These are phyloP conservation scores for Euwallacea similis DNA, from an alignment of 1,140 invertebrate genomes.

Conservation along the genomic window DNA sequence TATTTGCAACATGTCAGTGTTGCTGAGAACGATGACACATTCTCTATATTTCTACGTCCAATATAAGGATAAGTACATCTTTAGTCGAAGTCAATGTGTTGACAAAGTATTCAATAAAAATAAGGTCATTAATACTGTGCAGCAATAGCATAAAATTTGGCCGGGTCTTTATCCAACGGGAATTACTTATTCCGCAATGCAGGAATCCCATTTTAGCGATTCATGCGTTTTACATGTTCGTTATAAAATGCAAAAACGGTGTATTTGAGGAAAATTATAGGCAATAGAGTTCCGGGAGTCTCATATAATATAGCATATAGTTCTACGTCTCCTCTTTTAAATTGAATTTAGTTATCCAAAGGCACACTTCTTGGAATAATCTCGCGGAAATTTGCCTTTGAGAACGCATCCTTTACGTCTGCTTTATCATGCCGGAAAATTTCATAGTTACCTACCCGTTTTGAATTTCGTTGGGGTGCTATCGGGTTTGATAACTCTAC, in stretches of 20 bases:
- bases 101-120: no score
- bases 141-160: not conserved
- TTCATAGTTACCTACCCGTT: constrained; percentile 8
- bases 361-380: constrained; percentile 27
- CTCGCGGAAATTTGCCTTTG: constrained; percentile 21
- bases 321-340: constrained; percentile 22
- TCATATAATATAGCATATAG: constrained; percentile 16
- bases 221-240: constrained; percentile 19
- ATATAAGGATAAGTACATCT: no score
- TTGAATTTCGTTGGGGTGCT: not conserved
- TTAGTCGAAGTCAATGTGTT: no score
- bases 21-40: no score
- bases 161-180: not conserved
- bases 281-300: constrained; percentile 17
- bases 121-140: not conserved
- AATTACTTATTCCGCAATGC: constrained; percentile 15
- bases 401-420: constrained; percentile 19
- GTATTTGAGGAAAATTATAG: constrained; percentile 27
- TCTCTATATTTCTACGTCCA: no score
- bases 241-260: constrained; percentile 18
- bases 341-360: constrained; percentile 24
- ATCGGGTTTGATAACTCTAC: no score
- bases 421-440: constrained; percentile 16
- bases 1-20: no score
- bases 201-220: constrained; percentile 21